Conservation (phyloP, 2,888 invertebrate species). For the Oxycera nigricornis region DNA sequence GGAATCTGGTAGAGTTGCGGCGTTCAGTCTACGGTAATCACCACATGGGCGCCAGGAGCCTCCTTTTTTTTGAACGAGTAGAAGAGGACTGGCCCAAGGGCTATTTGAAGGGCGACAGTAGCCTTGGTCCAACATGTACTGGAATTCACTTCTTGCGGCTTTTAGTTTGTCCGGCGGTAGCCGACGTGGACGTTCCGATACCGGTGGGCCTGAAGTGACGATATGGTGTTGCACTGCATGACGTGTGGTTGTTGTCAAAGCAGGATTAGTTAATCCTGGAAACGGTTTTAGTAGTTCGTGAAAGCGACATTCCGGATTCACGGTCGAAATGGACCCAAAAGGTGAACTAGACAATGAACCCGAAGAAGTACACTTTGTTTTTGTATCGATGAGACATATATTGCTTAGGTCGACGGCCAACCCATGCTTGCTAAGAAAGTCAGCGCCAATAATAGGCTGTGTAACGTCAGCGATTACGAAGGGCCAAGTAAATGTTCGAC, state of each 20-base stretch:
- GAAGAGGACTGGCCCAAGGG: conserved; percentile 33
- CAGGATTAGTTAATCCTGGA: neutral
- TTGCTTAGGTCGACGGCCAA: too few species aligned
- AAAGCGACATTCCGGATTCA: too few species aligned
- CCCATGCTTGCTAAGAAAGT: too few species aligned
- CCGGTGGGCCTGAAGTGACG: conserved; percentile 36
- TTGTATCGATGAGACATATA: too few species aligned
- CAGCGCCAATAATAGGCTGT: too few species aligned
- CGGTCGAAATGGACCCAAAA: too few species aligned
- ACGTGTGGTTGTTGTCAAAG: neutral
- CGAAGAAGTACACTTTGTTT: too few species aligned
- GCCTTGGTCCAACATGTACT: conserved; percentile 17
- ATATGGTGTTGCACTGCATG: conserved; percentile 41
- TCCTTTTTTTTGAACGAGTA: neutral
- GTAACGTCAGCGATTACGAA: too few species aligned
- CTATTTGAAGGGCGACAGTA: conserved; percentile 40
- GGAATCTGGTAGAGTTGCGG: neutral
- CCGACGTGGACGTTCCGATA: conserved; percentile 35
- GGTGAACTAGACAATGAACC: too few species aligned
- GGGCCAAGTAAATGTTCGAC: too few species aligned
- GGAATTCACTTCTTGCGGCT: conserved; percentile 41
- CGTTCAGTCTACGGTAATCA: conserved; percentile 6
- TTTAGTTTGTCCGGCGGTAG: conserved; percentile 33
- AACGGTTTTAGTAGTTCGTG: neutral
- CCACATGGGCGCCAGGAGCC: neutral